These are phyloP conservation scores for Ariopsis seemanni DNA, from an alignment of 2,113 vertebrate genomes.

Conservation along the genomic window DNA sequence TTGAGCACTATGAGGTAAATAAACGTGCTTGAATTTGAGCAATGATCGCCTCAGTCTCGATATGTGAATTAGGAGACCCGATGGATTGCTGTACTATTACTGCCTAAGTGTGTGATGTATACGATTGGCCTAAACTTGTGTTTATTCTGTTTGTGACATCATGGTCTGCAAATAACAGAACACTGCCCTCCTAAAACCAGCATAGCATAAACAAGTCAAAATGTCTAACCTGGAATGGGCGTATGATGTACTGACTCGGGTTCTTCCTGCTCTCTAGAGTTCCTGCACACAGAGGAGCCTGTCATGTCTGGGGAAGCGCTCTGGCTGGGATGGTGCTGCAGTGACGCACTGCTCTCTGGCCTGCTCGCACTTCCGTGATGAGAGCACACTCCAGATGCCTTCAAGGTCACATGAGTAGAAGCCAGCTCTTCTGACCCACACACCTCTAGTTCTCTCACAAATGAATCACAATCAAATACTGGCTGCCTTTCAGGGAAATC, in stretches of 20 bases:
- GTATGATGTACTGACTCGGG: not conserved
- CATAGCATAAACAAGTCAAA: not conserved
- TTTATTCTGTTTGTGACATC: not conserved
- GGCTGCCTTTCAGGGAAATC: conserved; percentile 66
- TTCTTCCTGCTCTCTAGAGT: conserved; percentile 24
- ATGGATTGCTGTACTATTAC: not conserved
- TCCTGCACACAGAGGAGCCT: conserved; percentile 35
- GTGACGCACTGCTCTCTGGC: conserved; percentile 55
- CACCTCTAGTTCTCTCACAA: conserved; percentile 46
- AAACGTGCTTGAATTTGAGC: not conserved
- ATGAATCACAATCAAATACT: conserved; percentile 54
- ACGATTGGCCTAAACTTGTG: not conserved
- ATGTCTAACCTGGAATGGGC: conserved; percentile 34
- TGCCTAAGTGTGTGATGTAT: not conserved
- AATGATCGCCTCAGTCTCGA: not conserved
- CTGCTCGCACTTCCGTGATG: conserved; percentile 28
- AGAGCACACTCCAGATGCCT: conserved; percentile 51
- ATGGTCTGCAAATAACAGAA: not conserved
- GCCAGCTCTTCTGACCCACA: conserved; percentile 56
- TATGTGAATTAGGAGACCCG: not conserved
- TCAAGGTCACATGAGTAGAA: conserved; percentile 65
- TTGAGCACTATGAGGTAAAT: not conserved
- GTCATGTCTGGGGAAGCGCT: conserved; percentile 50
- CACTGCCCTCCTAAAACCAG: not conserved
- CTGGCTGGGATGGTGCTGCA: conserved; percentile 48